A percentile compares a stretch with the other conserved stretches of the same genome.
Conservation (phyloP, 2,113 vertebrate genomes). For the Oceanites oceanicus region DNA sequence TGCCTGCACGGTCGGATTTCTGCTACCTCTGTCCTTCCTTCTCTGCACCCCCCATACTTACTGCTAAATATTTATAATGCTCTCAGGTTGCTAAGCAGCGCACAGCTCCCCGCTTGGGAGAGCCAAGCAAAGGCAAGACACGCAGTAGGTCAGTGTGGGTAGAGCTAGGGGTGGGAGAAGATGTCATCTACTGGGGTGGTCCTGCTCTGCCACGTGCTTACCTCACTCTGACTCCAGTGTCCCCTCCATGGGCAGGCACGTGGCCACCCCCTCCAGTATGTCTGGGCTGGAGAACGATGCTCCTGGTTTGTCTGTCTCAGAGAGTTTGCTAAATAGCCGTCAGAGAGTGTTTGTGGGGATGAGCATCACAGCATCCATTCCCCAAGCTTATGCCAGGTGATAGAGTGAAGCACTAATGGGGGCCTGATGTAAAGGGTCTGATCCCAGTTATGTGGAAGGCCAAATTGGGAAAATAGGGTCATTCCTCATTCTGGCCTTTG, state of each 20-base stretch:
- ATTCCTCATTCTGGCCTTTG: not conserved
- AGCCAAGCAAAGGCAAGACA: rapidly evolving
- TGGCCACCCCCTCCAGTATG: not conserved
- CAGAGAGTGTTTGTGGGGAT: rapidly evolving
- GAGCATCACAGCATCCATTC: not conserved
- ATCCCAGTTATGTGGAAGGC: not conserved
- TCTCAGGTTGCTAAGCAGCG: not conserved
- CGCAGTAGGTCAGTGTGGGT: not conserved
- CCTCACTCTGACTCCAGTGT: rapidly evolving
- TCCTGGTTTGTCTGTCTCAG: not conserved
- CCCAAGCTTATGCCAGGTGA: not conserved
- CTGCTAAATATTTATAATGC: not conserved
- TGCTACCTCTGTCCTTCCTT: not conserved
- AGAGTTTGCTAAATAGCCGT: not conserved
- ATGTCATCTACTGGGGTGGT: not conserved
- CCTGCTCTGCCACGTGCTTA: not conserved
- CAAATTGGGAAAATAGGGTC: not conserved
- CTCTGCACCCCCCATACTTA: not conserved
- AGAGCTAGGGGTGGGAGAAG: not conserved
- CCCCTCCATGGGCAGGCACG: not conserved
- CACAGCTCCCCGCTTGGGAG: not conserved
- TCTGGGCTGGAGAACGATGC: not conserved
- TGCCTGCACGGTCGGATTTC: not conserved
- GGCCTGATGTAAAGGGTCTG: not conserved
- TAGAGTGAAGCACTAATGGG: not conserved